Conservation (phyloP, 2,113 vertebrate species). For the Brachypodius melanocephalos region DNA sequence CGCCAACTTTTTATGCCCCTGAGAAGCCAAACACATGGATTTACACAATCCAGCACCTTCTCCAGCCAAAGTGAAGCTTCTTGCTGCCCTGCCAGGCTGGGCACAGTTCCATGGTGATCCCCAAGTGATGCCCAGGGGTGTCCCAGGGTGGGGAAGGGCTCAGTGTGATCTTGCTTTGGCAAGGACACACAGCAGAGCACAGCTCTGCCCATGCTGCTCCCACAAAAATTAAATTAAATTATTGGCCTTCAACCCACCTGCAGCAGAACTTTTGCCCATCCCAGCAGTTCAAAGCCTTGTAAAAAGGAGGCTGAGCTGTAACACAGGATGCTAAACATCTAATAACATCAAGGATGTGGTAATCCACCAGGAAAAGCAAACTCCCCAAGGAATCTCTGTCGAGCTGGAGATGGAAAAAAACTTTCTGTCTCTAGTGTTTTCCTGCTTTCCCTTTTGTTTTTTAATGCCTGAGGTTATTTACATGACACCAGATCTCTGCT, state of each 20-base stretch:
- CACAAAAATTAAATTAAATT: neutral
- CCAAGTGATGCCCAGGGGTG: neutral
- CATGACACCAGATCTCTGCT: neutral
- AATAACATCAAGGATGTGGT: neutral
- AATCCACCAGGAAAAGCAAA: neutral
- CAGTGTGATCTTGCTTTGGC: fast-evolving
- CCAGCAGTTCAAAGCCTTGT: neutral
- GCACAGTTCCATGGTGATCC: neutral
- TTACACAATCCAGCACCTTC: neutral
- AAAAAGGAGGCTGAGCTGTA: neutral
- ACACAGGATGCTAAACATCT: neutral
- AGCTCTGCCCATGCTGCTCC: neutral
- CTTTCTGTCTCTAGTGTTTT: neutral
- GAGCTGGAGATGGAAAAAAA: neutral
- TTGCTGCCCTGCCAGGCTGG: neutral
- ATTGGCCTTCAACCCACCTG: neutral
- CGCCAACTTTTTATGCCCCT: neutral
- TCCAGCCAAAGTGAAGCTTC: neutral
- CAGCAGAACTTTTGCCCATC: neutral
- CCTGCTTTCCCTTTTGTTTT: neutral
- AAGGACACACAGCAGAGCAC: neutral
- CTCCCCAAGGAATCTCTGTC: neutral
- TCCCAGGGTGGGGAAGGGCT: neutral
- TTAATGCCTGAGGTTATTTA: neutral
- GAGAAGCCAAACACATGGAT: neutral